Evolutionary conservation across 2,113 vertebrate species (phyloP), one percentile per base, ranked within the genome.

Genomic region (Callionymus lyra): DNA sequence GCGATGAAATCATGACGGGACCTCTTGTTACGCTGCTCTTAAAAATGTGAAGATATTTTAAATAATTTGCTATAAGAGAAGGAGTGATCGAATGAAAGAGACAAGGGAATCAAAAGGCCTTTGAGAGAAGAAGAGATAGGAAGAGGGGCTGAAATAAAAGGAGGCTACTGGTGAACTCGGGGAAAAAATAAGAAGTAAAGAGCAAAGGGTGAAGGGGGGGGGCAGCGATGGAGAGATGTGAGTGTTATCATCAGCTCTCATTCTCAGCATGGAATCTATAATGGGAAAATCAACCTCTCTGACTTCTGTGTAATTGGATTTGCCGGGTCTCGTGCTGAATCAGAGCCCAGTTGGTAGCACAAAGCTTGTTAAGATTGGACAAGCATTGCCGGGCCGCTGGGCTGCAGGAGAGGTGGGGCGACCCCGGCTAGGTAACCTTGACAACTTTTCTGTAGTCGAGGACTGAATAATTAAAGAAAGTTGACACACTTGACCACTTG

Each of bases 341-440:
- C 79, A 74, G 67, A 79, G 76, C 86, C 72, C 84, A 87, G 83
- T 86, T 79, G 84, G 86, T 77, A 83, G 82, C 80, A 67, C 80
- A 86, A 86, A 86, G 84, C 86, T 86, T 86, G 86, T 87, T 87
- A 87, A 84, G 82, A 79, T 81, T 84, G 86, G 86, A 87, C 84
- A 85, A 85, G 83, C 84, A 87, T 86, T 78, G 75, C 82, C 58
- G 72, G 62, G 59, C 60, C 6, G 56, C 56, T 68, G 65, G 56
- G 67, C 62, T 36, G 31, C 41, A 48, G 58, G 50, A 60, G 59
- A 73, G 77, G 69, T 68, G 74, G 70, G 74, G 59, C 46, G 2
- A 48, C 5, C 32, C 53, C 50, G 57, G 8, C 4, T 52, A 83
- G 63, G 76, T 80, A 83, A 74, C 74, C 81, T 63, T 76, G 76